Base-by-base conservation (phyloP, 2,797 vertebrate genomes). In the Melanotaenia trifasciata region DNA sequence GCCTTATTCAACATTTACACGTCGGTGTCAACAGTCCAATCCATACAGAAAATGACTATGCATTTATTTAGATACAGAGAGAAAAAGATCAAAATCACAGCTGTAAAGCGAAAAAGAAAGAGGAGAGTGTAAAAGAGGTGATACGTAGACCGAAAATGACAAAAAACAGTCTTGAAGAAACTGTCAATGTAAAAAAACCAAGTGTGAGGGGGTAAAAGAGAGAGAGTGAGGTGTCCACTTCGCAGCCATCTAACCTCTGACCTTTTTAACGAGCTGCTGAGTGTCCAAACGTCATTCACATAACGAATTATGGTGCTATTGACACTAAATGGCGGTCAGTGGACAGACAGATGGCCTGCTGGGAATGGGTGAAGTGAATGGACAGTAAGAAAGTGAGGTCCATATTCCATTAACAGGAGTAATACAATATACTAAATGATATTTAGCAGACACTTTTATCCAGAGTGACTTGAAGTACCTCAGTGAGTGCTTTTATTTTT, bases 401-500 rank as follows among this genome's bases (percentile, higher is more conserved):
- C 80, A 81, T 83, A 87, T 84, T 79, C 84, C 90, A 80, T 82
- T 93, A 92, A 92, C 91, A 85, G 89, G 36, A 81, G 84, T 75
- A 77, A 87, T 90, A 90, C 88, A 87, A 91, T 92, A 90, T 87
- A 85, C 80, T 91, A 92, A 92, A 92, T 85, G 91, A 85, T 89
- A 89, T 92, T 93, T 90, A 91, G 91, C 90, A 80, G 91, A 88
- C 89, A 92, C 88, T 88, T 90, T 87, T 81, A 79, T 90, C 80
- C 86, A 88, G 86, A 92, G 90, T 70, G 81, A 84, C 87, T 86
- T 87, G 14, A 84, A 87, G 86, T 74, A 85, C 73, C 61, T 74
- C 79, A 84, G 70, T 89, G 90, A 93, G 91, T 92, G 91, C 85
- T 89, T 91, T 92, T 92, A 93, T 91, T 92, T 93, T 90, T 91